Evolutionary conservation across 2,888 invertebrate species (phyloP).

Genomic region (Schizaphis graminum): DNA sequence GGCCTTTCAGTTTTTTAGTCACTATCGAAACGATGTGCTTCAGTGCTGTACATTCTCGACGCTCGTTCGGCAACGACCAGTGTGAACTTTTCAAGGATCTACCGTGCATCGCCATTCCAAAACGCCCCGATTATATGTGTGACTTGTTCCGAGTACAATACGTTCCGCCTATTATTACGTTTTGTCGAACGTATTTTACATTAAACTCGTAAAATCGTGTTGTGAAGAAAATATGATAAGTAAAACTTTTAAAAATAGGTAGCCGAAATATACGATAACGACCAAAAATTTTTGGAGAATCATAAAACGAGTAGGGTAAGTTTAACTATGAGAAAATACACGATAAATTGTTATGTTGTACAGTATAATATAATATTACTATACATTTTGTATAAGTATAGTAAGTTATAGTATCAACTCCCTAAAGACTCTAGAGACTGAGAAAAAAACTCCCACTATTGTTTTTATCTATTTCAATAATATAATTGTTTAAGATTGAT

Average conservation of each 20-base stretch:
- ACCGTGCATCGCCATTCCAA: too few species aligned
- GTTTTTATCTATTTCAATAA: not conserved
- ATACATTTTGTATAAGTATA: not conserved
- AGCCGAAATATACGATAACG: not conserved
- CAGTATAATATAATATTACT: not conserved
- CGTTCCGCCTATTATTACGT: not conserved
- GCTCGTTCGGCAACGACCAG: not conserved
- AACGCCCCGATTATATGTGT: not conserved
- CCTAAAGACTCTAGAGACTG: not conserved
- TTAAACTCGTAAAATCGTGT: not conserved
- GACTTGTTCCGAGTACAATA: not conserved
- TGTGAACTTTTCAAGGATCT: not conserved
- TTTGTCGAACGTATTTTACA: not conserved
- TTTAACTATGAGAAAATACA: not conserved
- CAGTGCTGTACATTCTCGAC: not conserved
- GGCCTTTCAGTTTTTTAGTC: constrained; percentile 16
- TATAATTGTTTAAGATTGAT: not conserved
- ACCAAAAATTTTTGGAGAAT: not conserved
- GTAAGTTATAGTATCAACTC: not conserved
- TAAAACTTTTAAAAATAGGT: not conserved
- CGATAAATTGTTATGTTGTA: not conserved
- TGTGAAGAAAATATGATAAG: not conserved
- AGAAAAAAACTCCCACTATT: not conserved
- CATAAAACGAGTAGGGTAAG: not conserved
- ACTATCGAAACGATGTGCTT: not conserved